Percentiles rank a stretch among this genome's conserved stretches.
These are phyloP conservation scores for Erannis defoliaria DNA, from an alignment of 2,888 invertebrate species.

Conservation along the genomic window DNA sequence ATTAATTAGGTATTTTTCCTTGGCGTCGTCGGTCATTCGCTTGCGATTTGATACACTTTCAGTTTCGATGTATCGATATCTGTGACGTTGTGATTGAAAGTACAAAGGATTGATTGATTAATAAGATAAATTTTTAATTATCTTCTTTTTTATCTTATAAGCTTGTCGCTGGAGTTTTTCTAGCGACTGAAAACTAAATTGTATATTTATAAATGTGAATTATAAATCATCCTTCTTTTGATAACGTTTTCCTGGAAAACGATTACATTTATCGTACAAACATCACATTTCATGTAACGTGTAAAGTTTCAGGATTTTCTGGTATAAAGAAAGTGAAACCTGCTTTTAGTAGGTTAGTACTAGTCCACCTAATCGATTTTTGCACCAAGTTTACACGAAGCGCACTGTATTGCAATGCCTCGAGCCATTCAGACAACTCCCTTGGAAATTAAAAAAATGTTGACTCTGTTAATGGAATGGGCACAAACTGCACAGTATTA, in stretches of 20 bases:
- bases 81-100: conserved; percentile 46
- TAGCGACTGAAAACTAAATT: neutral
- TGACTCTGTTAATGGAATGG: conserved; percentile 37
- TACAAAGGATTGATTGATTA: conserved; percentile 52
- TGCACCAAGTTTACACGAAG: conserved; percentile 36
- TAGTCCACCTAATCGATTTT: conserved; percentile 36
- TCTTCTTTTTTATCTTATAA: conserved; percentile 20
- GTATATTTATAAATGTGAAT: neutral
- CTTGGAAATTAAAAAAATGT: conserved; percentile 1
- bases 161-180: conserved; percentile 8
- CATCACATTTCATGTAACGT: conserved; percentile 20
- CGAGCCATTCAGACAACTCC: neutral
- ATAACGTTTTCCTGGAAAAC: conserved; percentile 15
- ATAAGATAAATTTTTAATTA: conserved; percentile 42
- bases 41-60: conserved; percentile 56
- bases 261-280: conserved; percentile 9
- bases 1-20: conserved; percentile 56
- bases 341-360: conserved; percentile 46
- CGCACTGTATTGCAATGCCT: conserved; percentile 6
- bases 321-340: conserved; percentile 27
- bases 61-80: conserved; percentile 52
- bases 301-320: conserved; percentile 21
- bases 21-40: conserved; percentile 57
- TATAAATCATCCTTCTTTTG: conserved; percentile 1
- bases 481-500: conserved; percentile 30